Evolutionary conservation across 2,888 invertebrate genomes (phyloP), one percentile per base, ranked within the genome.

Genomic region (Apoderus coryli): DNA sequence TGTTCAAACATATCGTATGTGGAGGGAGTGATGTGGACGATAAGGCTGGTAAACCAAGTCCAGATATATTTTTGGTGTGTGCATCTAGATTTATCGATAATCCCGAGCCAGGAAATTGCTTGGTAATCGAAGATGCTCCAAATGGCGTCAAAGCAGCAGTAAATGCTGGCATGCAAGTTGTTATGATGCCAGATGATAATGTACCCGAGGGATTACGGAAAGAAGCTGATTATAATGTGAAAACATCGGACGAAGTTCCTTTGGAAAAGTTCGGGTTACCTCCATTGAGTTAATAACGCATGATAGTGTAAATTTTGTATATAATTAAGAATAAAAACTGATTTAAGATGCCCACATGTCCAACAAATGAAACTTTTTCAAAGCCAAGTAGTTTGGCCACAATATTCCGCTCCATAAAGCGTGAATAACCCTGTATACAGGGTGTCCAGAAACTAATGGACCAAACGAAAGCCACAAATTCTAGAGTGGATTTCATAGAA

Each of bases 81-180:
- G 81, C 82, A 0, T 56, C 61, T 1, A 46, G 86, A 38, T 90
- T 90, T 54, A 56, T 64, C 0, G 72, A 76, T 38, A 63, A 67
- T 40, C 77, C 80, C 6, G 51, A 61, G 4, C 67, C 75, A 4
- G 62, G 64, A 35, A 61, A 69, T 55, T 82, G 84, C 48, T 57
- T 90, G 36, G 89, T 88, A 3, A 84, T 90, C 53, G 93, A 93
- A 61, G 93, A 93, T 59, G 81, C 92, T 0, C 80, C 82, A 0
- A 88, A 86, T 55, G 92, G 93, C 1, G 84, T 89, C 1, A 64
- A 69, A 16, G 81, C 82, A 0, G 89, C 76, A 0, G 48, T 67
- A 11, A 64, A 68, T 11, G 89, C 90, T 1, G 79, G 78, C 4
- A 92, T 90, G 89, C 84, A 82, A 55, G 72, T 70, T 2, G 72